Percentiles rank a stretch among this genome's conserved stretches.
These are phyloP conservation scores for Aythya baeri DNA, from an alignment of 2,113 vertebrate genomes.

Conservation along the genomic window DNA sequence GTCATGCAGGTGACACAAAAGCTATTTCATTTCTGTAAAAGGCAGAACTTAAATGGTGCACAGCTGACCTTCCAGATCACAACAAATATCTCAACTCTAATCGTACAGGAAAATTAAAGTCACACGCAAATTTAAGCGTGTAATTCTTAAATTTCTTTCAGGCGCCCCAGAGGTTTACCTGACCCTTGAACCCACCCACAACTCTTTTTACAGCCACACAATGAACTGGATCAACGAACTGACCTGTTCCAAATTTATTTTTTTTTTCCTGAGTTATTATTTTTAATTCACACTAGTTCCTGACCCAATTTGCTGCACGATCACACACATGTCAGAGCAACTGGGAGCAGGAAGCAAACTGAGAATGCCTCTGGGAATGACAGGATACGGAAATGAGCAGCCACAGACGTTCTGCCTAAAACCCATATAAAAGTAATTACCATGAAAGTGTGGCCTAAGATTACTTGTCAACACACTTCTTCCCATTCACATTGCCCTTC, in stretches of 20 bases:
- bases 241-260: not conserved
- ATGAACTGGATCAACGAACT: not conserved
- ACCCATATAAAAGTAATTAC: not conserved
- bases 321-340: not conserved
- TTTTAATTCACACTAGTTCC: not conserved
- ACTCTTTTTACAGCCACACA: not conserved
- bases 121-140: not conserved
- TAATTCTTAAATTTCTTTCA: not conserved
- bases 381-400: not conserved
- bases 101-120: not conserved
- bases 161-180: not conserved
- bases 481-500: not conserved
- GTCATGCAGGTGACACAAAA: not conserved
- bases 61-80: conserved; percentile 10
- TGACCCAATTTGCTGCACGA: not conserved
- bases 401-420: not conserved
- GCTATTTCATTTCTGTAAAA: conserved; percentile 11
- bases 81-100: not conserved
- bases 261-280: fast-evolving
- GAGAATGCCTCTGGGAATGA: not conserved
- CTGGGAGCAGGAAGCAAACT: not conserved
- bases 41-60: not conserved
- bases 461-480: not conserved
- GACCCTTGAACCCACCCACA: not conserved
- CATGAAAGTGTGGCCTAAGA: not conserved